A percentile compares a stretch with the other conserved stretches of the same genome.
phyloP scores from a whole-genome alignment of 2,888 invertebrate species.

The Hololepta plana region DNA sequence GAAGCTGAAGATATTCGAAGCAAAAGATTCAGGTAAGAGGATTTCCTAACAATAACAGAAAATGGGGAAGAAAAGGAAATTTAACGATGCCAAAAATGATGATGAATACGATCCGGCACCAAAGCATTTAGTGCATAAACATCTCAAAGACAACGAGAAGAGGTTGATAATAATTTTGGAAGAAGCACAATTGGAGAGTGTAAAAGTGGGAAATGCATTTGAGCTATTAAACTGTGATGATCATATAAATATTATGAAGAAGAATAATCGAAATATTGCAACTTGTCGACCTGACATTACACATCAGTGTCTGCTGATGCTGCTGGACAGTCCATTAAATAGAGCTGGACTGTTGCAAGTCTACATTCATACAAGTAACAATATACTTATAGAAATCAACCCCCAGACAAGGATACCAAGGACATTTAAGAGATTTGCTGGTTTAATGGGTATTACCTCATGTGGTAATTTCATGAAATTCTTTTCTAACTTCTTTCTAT shows the following conservation, averaged over 20 bases:
- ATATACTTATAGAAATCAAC: constrained; percentile 87
- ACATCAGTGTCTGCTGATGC: constrained; percentile 93
- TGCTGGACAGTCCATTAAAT: constrained; percentile 94
- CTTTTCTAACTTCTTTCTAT: constrained; percentile 1
- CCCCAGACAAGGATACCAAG: constrained; percentile 94
- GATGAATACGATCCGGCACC: constrained; percentile 63
- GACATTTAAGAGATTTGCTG: constrained; percentile 93
- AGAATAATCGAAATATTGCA: constrained; percentile 72
- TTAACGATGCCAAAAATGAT: constrained; percentile 34
- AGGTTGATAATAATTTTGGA: constrained; percentile 85
- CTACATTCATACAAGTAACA: constrained; percentile 78
- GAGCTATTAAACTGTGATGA: constrained; percentile 90
- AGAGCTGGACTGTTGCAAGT: constrained; percentile 92
- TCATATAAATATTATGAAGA: constrained; percentile 67
- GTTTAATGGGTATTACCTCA: constrained; percentile 63
- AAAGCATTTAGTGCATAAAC: constrained; percentile 57
- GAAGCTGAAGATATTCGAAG: too few relatives aligned
- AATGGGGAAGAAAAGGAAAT: constrained; percentile 38
- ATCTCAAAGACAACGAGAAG: constrained; percentile 70
- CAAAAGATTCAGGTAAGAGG: too few relatives aligned
- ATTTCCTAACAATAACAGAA: too few relatives aligned
- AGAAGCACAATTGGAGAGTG: constrained; percentile 87
- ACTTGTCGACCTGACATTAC: constrained; percentile 91
- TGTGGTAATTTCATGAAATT: constrained; percentile 3
- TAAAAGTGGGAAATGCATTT: constrained; percentile 81